Evolutionary conservation across 2,888 invertebrate genomes (phyloP).

Genomic region (Zootermopsis nevadensis): DNA sequence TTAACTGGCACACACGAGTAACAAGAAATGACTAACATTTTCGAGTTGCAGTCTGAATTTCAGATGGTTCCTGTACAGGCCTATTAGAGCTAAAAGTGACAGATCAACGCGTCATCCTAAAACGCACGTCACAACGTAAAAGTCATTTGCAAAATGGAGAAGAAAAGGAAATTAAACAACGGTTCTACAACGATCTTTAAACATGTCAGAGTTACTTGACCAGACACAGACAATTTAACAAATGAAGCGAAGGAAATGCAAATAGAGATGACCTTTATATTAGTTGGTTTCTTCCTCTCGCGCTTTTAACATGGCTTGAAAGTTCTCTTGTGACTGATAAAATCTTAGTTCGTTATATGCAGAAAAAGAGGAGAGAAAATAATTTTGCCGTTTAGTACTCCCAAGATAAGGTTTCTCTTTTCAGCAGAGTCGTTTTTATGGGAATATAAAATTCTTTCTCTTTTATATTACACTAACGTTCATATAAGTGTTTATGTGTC

Average conservation of each 20-base stretch:
- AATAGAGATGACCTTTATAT: neutral
- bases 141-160: too few relatives aligned
- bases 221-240: neutral
- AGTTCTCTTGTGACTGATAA: slow-evolving; percentile 10
- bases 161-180: too few relatives aligned
- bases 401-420: neutral
- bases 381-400: neutral
- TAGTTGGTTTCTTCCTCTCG: neutral
- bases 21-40: too few relatives aligned
- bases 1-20: too few relatives aligned
- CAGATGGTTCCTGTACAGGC: too few relatives aligned
- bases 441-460: neutral
- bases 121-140: too few relatives aligned
- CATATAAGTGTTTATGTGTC: slow-evolving; percentile 4
- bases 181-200: too few relatives aligned
- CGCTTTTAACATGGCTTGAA: neutral
- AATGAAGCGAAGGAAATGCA: neutral
- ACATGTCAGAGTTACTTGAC: too few relatives aligned
- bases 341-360: neutral
- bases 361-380: neutral
- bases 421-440: neutral
- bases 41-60: too few relatives aligned
- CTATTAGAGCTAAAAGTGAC: too few relatives aligned
- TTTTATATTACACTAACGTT: slow-evolving; percentile 1
- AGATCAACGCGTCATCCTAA: too few relatives aligned